These are phyloP conservation scores for Cynodonichthys magdalenae DNA, from an alignment of 2,797 vertebrate species.

Conservation along the genomic window DNA sequence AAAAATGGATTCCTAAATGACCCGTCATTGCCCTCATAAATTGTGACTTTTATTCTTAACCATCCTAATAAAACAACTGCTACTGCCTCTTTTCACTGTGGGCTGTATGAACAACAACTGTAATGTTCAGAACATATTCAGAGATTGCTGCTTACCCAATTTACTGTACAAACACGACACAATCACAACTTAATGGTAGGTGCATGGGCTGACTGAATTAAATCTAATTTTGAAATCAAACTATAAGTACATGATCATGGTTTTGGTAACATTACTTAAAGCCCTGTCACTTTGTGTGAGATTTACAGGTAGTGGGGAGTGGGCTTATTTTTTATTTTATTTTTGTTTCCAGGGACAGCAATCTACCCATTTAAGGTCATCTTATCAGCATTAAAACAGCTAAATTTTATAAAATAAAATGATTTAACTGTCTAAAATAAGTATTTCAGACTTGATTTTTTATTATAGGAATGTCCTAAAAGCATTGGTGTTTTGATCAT, in stretches of 20 bases:
- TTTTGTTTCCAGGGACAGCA: background rate
- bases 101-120: background rate
- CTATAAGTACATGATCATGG: background rate
- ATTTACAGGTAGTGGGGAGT: background rate
- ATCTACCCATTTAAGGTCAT: background rate
- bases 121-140: constrained; percentile 13
- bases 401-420: background rate
- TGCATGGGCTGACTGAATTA: background rate
- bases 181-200: constrained; percentile 4
- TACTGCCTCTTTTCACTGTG: constrained; percentile 9
- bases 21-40: background rate
- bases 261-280: constrained; percentile 20
- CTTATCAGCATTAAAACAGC: background rate
- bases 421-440: background rate
- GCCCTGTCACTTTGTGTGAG: constrained; percentile 10
- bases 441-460: no score
- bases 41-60: constrained; percentile 9
- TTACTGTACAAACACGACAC: constrained; percentile 5
- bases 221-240: constrained; percentile 3
- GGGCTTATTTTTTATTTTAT: background rate
- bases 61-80: constrained; percentile 10
- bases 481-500: background rate
- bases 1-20: constrained; percentile 7
- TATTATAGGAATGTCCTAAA: no score
- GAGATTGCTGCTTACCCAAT: background rate